Percentiles rank a stretch among this genome's conserved stretches.
Evolutionary conservation across 37 sponge, comb jelly and placozoan genomes (phyloP).

Genomic region (Petrosia ficiformis): DNA sequence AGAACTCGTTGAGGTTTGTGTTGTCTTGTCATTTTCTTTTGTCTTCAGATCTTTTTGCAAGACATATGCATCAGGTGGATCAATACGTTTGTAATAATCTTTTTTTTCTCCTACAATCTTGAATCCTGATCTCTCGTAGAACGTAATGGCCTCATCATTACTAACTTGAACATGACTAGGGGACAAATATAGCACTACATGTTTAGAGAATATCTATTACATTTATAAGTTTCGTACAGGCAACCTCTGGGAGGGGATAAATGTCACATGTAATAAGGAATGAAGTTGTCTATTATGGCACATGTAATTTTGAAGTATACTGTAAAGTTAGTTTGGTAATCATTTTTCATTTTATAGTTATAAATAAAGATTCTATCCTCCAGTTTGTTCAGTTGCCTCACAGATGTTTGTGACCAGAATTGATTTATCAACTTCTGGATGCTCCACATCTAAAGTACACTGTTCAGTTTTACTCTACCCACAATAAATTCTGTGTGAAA

Average conservation of each 20-base stretch:
- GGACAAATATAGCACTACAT: too few species aligned
- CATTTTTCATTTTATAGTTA: too few species aligned
- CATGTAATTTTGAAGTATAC: too few species aligned
- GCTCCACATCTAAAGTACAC: too few species aligned
- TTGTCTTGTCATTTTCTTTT: neutral
- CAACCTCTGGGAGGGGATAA: neutral
- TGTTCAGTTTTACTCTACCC: too few species aligned
- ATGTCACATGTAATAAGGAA: neutral
- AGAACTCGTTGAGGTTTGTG: neutral
- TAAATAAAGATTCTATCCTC: too few species aligned
- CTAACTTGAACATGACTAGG: constrained; percentile 89
- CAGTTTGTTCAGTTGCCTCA: too few species aligned
- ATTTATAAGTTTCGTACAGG: neutral
- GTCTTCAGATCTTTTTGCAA: constrained; percentile 66
- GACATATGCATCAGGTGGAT: constrained; percentile 92
- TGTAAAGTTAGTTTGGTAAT: too few species aligned
- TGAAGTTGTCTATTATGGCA: neutral
- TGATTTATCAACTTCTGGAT: too few species aligned
- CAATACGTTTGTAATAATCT: constrained; percentile 94
- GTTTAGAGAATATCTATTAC: too few species aligned
- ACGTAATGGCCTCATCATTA: constrained; percentile 91
- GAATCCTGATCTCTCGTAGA: constrained; percentile 93
- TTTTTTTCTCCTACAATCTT: constrained; percentile 80
- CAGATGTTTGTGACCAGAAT: too few species aligned
- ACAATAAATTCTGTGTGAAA: too few species aligned